Evolutionary conservation across 2,113 vertebrate genomes (phyloP).

Genomic region (Chionis minor): DNA sequence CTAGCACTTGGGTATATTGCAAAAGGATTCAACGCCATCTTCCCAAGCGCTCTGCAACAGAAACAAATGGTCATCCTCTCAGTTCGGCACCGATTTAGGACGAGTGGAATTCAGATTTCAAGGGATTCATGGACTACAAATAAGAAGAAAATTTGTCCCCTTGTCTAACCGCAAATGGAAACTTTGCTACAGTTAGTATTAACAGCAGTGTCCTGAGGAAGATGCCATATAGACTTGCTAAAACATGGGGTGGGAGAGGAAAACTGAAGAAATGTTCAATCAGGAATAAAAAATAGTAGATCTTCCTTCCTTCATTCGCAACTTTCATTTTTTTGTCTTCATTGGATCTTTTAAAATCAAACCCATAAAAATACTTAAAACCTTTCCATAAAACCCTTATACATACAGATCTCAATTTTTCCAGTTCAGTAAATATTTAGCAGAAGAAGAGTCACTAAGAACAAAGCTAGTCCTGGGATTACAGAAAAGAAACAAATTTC

Average conservation of each 20-base stretch:
- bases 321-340: background rate
- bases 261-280: background rate
- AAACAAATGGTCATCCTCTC: background rate
- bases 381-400: background rate
- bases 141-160: background rate
- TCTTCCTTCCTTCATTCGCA: background rate
- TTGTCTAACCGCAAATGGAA: background rate
- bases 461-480: background rate
- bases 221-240: background rate
- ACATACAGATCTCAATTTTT: background rate
- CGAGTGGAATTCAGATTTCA: background rate
- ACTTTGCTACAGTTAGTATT: background rate
- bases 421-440: background rate
- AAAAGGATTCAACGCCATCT: background rate
- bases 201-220: background rate
- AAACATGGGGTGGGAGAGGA: accelerated
- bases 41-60: background rate
- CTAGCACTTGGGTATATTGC: background rate
- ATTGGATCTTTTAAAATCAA: background rate
- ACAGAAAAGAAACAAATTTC: background rate
- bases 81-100: background rate
- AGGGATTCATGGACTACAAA: background rate
- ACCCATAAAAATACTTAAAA: background rate
- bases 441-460: background rate
- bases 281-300: background rate